These are phyloP conservation scores for Physella acuta DNA, from an alignment of 1,140 invertebrate genomes.

Conservation along the genomic window DNA sequence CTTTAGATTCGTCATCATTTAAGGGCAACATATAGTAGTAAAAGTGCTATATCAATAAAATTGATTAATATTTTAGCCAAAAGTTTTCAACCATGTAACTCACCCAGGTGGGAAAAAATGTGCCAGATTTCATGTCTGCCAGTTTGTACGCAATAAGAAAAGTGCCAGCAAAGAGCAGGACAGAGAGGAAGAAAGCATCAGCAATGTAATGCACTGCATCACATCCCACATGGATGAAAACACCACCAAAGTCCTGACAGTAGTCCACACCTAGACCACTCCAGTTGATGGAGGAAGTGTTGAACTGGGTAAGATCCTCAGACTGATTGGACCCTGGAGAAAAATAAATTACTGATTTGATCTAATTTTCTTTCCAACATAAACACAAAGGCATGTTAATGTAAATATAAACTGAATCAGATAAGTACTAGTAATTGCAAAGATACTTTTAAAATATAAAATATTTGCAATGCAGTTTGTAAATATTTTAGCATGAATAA, in stretches of 20 bases:
- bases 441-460: too few species aligned
- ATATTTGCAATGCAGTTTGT: too few species aligned
- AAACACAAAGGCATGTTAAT: neutral
- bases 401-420: too few species aligned
- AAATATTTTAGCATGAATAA: too few species aligned
- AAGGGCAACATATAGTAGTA: too few species aligned
- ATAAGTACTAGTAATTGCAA: too few species aligned
- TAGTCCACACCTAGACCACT: constrained; percentile 26
- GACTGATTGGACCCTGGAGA: constrained; percentile 2
- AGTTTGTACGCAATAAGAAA: constrained; percentile 84
- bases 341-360: neutral
- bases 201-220: constrained; percentile 38
- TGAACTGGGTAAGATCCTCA: neutral
- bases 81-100: too few species aligned
- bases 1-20: too few species aligned
- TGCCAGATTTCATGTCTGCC: constrained; percentile 90
- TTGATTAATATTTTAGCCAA: too few species aligned
- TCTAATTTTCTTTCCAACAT: neutral
- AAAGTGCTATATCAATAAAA: too few species aligned
- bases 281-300: constrained; percentile 28
- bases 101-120: constrained; percentile 80
- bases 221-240: constrained; percentile 74
- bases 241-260: constrained; percentile 64
- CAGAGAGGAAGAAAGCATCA: constrained; percentile 93
- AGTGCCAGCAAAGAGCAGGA: constrained; percentile 90